Base-by-base conservation (phyloP, 2,888 invertebrate genomes). In the Heliconius sara region DNA sequence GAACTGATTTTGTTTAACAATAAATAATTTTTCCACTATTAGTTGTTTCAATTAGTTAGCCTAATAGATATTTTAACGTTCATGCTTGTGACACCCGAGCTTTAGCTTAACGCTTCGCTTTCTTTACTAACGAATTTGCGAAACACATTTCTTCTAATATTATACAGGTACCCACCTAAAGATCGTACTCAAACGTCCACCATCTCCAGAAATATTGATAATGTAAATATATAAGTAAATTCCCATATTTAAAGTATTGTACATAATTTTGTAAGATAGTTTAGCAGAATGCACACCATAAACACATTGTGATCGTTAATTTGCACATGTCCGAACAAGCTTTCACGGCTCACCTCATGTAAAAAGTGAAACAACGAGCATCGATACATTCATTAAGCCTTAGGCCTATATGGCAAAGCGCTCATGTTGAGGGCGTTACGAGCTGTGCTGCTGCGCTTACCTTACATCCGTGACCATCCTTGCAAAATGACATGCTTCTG, bases 1-100 rank as follows among this genome's bases (percentile, higher is more conserved):
- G 93, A 93, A 95, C 95, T 95, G 95, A 95, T 95, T 94, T 90
- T 91, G 89, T 90, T 91, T 93, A 93, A 93, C 91, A 93, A 94
- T 94, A 94, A 95, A 95, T 87, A 88, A 89, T 92, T 93, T 93
- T 92, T 91, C 88, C 89, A 89, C 89, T 91, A 84, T 87, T 90
- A 91, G 90, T 94, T 91, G 94, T 95, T 95, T 95, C 92, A 93
- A 92, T 95, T 88, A 85, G 82, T 86, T 81, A 91, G 95, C 92
- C 93, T 89, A 93, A 84, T 89, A 88, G 86, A 88, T 85, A 86
- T 87, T 88, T 89, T 87, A 86, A 81, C 77, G 19, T 79, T 90
- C 91, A 92, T 87, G 92, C 91, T 91, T 92, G 84, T 84, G 85
- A 84, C 86, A 86, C 89, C 91, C 92, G 89, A 85, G 94, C 94